These are phyloP conservation scores for Nephrotoma appendiculata DNA, from an alignment of 2,888 invertebrate species.

Conservation along the genomic window DNA sequence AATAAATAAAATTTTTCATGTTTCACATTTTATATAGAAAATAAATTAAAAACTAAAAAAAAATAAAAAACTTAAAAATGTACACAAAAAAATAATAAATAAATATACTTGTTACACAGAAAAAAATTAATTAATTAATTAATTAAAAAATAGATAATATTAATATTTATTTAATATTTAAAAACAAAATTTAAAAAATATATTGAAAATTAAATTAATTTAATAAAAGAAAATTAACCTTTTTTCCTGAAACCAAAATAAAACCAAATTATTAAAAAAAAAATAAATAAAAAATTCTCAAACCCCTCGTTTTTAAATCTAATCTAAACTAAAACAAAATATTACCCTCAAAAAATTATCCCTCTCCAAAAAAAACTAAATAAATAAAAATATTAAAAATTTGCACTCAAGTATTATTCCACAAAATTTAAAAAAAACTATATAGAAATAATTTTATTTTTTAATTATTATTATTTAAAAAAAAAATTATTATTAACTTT, in stretches of 20 bases:
- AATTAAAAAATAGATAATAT: not conserved
- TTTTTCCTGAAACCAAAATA: not conserved
- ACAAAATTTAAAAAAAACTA: not conserved
- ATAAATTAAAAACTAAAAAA: not conserved
- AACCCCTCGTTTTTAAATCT: not conserved
- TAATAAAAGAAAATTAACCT: not conserved
- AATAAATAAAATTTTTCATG: slow-evolving; percentile 2
- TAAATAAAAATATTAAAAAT: not conserved
- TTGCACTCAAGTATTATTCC: not conserved
- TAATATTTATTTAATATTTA: not conserved
- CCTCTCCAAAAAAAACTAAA: not conserved
- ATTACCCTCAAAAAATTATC: not conserved
- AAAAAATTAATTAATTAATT: not conserved
- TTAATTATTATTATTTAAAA: not conserved
- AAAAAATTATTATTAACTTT: not conserved
- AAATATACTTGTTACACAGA: not conserved
- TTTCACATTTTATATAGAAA: slow-evolving; percentile 3
- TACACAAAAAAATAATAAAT: not conserved
- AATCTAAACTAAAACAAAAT: not conserved
- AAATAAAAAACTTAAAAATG: not conserved
- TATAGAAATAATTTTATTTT: not conserved
- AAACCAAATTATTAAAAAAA: not conserved
- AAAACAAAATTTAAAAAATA: not conserved
- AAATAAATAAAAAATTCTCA: not conserved
- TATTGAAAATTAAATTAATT: not conserved